phyloP scores from a whole-genome alignment of 2,113 vertebrate species.

The Lonchura striata region DNA sequence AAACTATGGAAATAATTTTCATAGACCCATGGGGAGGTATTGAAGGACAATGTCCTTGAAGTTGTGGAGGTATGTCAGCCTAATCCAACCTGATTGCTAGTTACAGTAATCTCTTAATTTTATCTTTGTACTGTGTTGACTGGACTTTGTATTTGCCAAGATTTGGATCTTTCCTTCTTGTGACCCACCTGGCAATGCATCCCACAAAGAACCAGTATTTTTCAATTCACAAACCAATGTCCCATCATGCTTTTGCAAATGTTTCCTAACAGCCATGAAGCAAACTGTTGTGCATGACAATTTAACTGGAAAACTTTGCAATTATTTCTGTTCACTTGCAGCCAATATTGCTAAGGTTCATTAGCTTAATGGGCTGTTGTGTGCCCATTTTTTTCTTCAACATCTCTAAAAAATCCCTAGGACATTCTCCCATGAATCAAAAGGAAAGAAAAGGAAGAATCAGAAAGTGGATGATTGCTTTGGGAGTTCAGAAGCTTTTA shows the following conservation, averaged over 20 bases:
- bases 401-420: background rate
- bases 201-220: background rate
- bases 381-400: background rate
- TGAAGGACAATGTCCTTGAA: background rate
- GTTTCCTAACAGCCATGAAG: background rate
- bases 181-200: background rate
- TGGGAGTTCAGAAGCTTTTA: conserved; percentile 33
- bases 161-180: background rate
- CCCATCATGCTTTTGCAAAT: background rate
- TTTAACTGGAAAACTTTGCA: conserved; percentile 36
- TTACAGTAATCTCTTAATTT: background rate
- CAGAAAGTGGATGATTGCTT: background rate
- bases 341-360: background rate
- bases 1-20: background rate
- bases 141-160: background rate
- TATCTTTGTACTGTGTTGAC: background rate
- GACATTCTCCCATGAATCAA: background rate
- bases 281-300: background rate
- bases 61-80: background rate
- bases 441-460: background rate
- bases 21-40: background rate
- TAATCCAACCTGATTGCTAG: background rate
- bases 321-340: conserved; percentile 30
- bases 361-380: conserved; percentile 30
- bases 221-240: background rate